These are phyloP conservation scores for Ctena decussata DNA, from an alignment of 2,888 invertebrate genomes.

Conservation along the genomic window DNA sequence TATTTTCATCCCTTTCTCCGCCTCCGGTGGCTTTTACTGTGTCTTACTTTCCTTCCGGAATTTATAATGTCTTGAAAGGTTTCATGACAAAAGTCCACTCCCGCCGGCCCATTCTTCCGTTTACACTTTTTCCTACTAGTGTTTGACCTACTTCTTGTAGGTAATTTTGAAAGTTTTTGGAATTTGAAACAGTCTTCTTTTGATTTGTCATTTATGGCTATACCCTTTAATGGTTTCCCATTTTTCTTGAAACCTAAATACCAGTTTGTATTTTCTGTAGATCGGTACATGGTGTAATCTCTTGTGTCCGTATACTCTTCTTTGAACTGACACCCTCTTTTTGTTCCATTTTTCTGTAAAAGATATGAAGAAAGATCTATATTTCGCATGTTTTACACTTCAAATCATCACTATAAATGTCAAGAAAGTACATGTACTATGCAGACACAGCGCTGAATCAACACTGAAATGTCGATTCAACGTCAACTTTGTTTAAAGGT, in stretches of 20 bases:
- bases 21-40: constrained; percentile 30
- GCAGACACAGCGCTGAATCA: no score
- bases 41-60: background rate
- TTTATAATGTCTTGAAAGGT: constrained; percentile 3
- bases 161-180: constrained; percentile 29
- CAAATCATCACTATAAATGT: no score
- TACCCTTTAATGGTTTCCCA: constrained; percentile 51
- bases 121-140: constrained; percentile 4
- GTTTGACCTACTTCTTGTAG: background rate
- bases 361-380: no score
- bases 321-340: constrained; percentile 36
- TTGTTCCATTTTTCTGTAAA: constrained; percentile 46
- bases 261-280: constrained; percentile 37
- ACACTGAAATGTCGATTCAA: no score
- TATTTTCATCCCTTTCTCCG: constrained; percentile 37
- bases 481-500: no score
- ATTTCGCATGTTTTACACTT: no score
- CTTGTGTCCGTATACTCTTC: constrained; percentile 26
- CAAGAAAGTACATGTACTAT: no score
- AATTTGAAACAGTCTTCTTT: constrained; percentile 54
- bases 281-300: constrained; percentile 21
- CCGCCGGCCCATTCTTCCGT: background rate
- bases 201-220: constrained; percentile 16
- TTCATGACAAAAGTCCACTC: constrained; percentile 36
- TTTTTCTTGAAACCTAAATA: constrained; percentile 59